Evolutionary conservation across 2,888 invertebrate genomes (phyloP).

Genomic region (Andrena trimmerana): DNA sequence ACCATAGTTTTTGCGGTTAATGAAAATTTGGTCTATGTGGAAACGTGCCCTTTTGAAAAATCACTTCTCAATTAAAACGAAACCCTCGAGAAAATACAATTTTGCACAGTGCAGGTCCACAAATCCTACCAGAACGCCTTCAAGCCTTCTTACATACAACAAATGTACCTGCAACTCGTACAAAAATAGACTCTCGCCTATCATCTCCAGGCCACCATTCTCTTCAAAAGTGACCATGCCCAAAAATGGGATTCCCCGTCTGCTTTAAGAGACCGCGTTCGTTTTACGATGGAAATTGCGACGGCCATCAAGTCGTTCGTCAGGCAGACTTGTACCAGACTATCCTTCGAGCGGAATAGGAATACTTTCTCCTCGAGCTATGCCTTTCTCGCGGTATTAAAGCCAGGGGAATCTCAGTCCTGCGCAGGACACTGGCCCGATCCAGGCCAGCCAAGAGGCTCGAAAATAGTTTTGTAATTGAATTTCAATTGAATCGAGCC

Average conservation of each 20-base stretch:
- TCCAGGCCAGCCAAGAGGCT: constrained; percentile 53
- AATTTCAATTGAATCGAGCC: constrained; percentile 70
- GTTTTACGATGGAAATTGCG: constrained; percentile 35
- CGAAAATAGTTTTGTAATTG: constrained; percentile 72
- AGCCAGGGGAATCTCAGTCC: constrained; percentile 41
- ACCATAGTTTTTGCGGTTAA: too few relatives aligned
- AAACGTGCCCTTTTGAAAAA: too few relatives aligned
- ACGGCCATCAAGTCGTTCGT: constrained; percentile 11
- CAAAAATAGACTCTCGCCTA: too few relatives aligned
- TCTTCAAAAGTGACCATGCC: neutral
- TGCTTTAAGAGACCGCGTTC: neutral
- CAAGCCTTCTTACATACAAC: too few relatives aligned
- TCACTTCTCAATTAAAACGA: too few relatives aligned
- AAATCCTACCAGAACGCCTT: too few relatives aligned
- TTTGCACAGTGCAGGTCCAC: too few relatives aligned
- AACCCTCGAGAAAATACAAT: too few relatives aligned
- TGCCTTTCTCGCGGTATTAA: constrained; percentile 57
- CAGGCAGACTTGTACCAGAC: constrained; percentile 40
- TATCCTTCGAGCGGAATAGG: constrained; percentile 54
- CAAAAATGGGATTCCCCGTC: neutral
- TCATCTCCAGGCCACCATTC: neutral
- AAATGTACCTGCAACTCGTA: too few relatives aligned
- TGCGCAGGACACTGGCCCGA: constrained; percentile 55
- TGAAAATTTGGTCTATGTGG: too few relatives aligned
- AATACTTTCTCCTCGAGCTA: constrained; percentile 66